A percentile compares a stretch with the other conserved stretches of the same genome.
Evolutionary conservation across 2,888 invertebrate species (phyloP).

Genomic region (Lasioglossum figueresi): DNA sequence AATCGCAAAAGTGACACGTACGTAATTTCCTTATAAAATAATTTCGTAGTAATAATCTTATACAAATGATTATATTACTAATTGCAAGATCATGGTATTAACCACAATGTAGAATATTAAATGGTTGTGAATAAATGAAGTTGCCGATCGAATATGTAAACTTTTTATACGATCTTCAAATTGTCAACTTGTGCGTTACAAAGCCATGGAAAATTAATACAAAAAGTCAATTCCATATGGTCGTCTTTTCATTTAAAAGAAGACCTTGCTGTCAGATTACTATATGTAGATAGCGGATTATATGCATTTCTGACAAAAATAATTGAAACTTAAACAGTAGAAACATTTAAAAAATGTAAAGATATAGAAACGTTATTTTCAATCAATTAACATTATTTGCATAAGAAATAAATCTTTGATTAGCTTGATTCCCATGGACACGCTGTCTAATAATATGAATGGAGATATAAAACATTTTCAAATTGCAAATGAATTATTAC

Average conservation of each 20-base stretch:
- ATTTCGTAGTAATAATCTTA: neutral
- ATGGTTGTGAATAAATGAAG: neutral
- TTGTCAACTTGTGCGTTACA: neutral
- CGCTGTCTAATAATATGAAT: neutral
- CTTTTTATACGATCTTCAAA: neutral
- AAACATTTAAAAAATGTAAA: no score
- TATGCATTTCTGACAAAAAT: no score
- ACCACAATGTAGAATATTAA: neutral
- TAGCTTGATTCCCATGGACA: no score
- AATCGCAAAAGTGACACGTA: constrained; percentile 17
- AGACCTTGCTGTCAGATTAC: no score
- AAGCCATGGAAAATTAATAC: neutral
- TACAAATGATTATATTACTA: no score
- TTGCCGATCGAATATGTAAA: neutral
- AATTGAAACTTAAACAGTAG: no score
- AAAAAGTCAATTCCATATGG: neutral
- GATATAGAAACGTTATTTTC: no score
- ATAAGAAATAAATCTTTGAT: no score
- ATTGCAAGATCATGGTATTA: no score
- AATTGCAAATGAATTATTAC: neutral
- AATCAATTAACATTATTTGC: no score
- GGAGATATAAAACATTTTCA: neutral
- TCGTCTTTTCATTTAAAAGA: no score
- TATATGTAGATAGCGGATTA: no score
- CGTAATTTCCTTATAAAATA: neutral